Percentiles rank a stretch among this genome's conserved stretches.
Evolutionary conservation across 2,888 invertebrate genomes (phyloP).

Genomic region (Rhogogaster chlorosoma): DNA sequence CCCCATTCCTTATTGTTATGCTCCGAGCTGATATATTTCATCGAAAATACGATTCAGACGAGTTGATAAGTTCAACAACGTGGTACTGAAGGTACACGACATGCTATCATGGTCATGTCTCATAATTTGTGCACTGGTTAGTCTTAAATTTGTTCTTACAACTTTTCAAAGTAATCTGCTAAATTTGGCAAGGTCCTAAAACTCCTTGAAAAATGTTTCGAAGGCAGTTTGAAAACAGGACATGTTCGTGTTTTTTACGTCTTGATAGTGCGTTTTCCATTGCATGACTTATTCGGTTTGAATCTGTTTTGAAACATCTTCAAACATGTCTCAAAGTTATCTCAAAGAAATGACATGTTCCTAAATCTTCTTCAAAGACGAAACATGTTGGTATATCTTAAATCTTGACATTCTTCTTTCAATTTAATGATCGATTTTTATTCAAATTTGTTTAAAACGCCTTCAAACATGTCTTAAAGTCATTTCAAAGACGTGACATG

Average conservation of each 20-base stretch:
- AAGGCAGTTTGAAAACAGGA: background rate
- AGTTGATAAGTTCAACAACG: background rate
- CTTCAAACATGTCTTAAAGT: background rate
- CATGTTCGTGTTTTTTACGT: background rate
- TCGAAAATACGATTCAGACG: background rate
- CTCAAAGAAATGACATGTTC: background rate
- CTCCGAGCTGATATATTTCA: background rate
- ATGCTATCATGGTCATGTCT: background rate
- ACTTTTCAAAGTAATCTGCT: background rate
- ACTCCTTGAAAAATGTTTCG: background rate
- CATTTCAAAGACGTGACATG: background rate
- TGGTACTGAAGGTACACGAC: background rate
- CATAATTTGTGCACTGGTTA: background rate
- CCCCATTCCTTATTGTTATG: background rate
- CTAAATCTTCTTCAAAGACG: background rate
- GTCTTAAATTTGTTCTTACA: background rate
- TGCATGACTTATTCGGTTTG: background rate
- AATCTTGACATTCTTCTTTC: too few species aligned
- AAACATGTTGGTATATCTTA: too few species aligned
- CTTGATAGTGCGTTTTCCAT: background rate
- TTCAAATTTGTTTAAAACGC: background rate
- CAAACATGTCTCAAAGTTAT: background rate
- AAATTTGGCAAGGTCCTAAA: background rate
- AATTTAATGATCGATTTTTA: background rate
- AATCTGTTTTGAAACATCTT: background rate